These are phyloP conservation scores for Pecten maximus DNA, from an alignment of 2,888 invertebrate genomes.

Conservation along the genomic window DNA sequence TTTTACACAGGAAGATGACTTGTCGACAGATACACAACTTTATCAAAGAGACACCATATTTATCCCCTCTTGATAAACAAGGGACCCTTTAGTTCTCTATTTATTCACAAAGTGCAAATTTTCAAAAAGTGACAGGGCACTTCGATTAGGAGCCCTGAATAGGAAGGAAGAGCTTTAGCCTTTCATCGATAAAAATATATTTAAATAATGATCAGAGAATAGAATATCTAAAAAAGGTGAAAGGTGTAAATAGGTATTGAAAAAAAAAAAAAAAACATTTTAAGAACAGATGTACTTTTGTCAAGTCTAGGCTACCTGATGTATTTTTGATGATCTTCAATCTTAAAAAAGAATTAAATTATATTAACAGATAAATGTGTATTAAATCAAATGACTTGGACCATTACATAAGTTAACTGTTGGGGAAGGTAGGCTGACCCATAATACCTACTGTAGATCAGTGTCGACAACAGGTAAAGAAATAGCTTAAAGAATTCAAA, in stretches of 20 bases:
- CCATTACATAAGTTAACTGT: not conserved
- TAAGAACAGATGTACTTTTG: not conserved
- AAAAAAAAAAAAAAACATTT: not conserved
- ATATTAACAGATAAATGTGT: not conserved
- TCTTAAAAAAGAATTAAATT: not conserved
- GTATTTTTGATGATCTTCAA: not conserved
- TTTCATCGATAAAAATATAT: not conserved
- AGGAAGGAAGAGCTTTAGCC: not conserved
- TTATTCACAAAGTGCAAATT: not conserved
- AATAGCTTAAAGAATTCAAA: not conserved
- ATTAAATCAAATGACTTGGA: not conserved
- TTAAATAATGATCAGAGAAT: not conserved
- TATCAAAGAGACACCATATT: not conserved
- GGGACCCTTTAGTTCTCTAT: not conserved
- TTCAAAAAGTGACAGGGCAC: not conserved
- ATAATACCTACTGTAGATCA: not conserved
- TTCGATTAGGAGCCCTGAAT: not conserved
- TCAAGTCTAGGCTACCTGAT: not conserved
- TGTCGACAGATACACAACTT: slow-evolving; percentile 9
- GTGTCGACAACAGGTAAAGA: not conserved
- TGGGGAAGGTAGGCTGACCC: not conserved
- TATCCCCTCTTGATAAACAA: not conserved
- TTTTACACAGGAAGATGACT: slow-evolving; percentile 2
- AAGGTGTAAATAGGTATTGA: not conserved
- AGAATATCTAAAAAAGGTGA: not conserved